These are phyloP conservation scores for Propithecus deckenii DNA, from an alignment of 2,797 vertebrate genomes.

Conservation along the genomic window DNA sequence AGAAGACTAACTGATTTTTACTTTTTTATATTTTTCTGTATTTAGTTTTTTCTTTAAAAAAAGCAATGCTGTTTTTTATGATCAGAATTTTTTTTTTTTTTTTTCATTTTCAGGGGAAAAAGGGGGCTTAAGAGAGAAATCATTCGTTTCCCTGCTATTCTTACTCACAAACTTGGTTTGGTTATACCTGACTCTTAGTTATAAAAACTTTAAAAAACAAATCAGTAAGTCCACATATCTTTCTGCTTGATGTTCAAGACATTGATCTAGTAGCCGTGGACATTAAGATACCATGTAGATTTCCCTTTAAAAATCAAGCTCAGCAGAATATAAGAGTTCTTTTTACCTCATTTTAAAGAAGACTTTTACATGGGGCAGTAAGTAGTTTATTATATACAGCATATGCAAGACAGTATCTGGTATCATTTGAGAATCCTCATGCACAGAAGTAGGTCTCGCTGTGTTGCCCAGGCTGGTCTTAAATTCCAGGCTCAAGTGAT, in stretches of 20 bases:
- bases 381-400: not conserved
- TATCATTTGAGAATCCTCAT: not conserved
- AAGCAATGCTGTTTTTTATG: not conserved
- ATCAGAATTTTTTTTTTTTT: not conserved
- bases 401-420: not conserved
- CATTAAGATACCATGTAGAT: not conserved
- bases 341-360: not conserved
- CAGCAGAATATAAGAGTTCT: not conserved
- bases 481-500: not conserved
- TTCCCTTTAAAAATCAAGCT: conserved; percentile 13
- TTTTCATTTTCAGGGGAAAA: not conserved
- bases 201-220: not conserved
- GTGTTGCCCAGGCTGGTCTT: not conserved
- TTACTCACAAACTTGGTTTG: not conserved
- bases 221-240: not conserved
- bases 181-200: not conserved
- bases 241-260: not conserved
- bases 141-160: not conserved
- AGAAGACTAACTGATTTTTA: not conserved
- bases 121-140: not conserved
- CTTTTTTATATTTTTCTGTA: not conserved
- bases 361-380: not conserved
- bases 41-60: not conserved
- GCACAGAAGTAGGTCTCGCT: not conserved
- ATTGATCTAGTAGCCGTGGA: not conserved